Evolutionary conservation across 2,113 vertebrate species (phyloP).

Genomic region (Aleadryas rufinucha): DNA sequence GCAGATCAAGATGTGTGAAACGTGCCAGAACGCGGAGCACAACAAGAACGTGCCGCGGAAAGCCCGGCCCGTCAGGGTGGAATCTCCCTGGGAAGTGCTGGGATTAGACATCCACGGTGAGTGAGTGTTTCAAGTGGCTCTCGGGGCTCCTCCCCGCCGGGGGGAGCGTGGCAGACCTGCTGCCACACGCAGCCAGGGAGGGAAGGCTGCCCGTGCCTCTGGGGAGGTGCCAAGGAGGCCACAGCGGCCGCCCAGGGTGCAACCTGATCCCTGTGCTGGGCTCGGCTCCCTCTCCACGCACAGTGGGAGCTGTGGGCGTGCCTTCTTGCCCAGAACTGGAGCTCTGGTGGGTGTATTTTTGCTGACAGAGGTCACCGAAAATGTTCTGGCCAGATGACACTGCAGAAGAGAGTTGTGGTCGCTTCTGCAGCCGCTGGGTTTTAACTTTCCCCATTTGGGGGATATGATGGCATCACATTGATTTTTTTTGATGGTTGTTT

Average conservation of each 20-base stretch:
- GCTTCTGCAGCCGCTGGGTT: not conserved
- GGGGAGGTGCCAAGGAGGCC: not conserved
- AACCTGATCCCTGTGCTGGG: not conserved
- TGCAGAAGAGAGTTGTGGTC: not conserved
- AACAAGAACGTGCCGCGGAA: constrained; percentile 78
- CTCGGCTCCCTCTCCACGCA: not conserved
- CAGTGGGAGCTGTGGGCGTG: not conserved
- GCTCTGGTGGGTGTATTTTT: not conserved
- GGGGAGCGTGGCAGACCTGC: not conserved
- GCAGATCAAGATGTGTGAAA: constrained; percentile 90
- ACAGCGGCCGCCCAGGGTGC: not conserved
- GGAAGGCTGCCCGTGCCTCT: not conserved
- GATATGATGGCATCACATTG: not conserved
- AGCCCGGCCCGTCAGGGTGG: constrained; percentile 77
- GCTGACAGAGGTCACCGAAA: not conserved
- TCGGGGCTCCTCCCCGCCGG: not conserved
- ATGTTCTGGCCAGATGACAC: not conserved
- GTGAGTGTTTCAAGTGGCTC: not conserved
- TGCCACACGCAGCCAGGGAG: not conserved
- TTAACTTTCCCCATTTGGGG: not conserved
- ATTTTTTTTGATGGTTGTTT: not conserved
- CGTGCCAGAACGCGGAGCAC: constrained; percentile 84
- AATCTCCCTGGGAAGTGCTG: constrained; percentile 86
- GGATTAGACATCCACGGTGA: constrained; percentile 81
- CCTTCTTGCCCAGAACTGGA: not conserved